phyloP scores from a whole-genome alignment of 2,113 vertebrate species.

The Tiliqua scincoides region DNA sequence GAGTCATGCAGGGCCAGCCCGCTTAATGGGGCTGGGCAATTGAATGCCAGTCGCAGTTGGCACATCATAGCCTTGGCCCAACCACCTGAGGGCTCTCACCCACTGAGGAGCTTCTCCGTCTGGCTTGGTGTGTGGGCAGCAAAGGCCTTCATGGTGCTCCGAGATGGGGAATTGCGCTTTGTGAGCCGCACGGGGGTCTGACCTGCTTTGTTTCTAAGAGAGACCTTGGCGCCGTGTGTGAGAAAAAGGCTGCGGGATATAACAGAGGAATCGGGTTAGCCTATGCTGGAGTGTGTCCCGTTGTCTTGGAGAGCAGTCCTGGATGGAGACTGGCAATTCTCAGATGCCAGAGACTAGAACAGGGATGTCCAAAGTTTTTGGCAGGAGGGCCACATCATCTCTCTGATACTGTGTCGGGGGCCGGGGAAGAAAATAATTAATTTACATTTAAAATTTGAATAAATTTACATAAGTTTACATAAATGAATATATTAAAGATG shows the following conservation, averaged over 20 bases:
- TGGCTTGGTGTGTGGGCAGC: neutral
- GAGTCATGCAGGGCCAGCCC: too few relatives aligned
- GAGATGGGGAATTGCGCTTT: neutral
- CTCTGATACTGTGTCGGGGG: too few relatives aligned
- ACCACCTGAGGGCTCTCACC: neutral
- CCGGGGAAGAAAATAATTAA: too few relatives aligned
- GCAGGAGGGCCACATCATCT: too few relatives aligned
- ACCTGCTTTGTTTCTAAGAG: neutral
- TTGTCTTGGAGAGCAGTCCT: too few relatives aligned
- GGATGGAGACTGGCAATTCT: too few relatives aligned
- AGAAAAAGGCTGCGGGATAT: neutral
- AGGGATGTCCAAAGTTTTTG: too few relatives aligned
- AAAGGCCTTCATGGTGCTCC: neutral
- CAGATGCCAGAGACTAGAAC: too few relatives aligned
- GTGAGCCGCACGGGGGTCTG: neutral
- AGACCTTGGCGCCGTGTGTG: neutral
- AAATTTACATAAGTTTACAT: too few relatives aligned
- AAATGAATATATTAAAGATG: too few relatives aligned
- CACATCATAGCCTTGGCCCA: neutral
- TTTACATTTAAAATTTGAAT: too few relatives aligned
- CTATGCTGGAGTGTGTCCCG: too few relatives aligned
- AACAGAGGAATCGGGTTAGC: neutral
- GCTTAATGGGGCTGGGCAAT: rapidly evolving
- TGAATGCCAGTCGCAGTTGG: rapidly evolving
- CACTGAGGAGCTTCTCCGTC: neutral